Conservation (phyloP, 2,113 vertebrate species). For the Prinia subflava region DNA sequence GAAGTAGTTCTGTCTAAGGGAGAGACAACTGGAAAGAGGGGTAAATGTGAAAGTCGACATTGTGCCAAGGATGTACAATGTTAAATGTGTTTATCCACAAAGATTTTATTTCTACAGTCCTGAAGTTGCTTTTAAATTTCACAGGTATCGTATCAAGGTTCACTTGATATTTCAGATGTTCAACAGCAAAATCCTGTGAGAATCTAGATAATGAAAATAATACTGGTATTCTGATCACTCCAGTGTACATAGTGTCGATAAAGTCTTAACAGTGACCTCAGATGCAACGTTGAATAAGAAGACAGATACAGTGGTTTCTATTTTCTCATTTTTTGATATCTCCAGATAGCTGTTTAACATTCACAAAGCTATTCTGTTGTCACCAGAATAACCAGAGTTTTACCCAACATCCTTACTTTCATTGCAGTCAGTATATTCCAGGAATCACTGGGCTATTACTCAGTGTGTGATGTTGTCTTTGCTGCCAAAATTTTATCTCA, state of each 20-base stretch:
- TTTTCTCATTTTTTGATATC: neutral
- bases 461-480: conserved; percentile 43
- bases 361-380: neutral
- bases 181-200: neutral
- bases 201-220: neutral
- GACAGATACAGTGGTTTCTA: neutral
- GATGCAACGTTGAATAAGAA: neutral
- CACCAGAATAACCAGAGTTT: neutral
- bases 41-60: neutral
- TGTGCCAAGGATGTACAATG: neutral
- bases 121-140: neutral
- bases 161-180: neutral
- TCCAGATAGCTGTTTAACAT: neutral
- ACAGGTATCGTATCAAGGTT: neutral
- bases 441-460: conserved; percentile 52
- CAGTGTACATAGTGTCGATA: neutral
- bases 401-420: neutral
- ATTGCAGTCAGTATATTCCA: conserved; percentile 25
- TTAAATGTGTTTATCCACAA: neutral
- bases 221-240: neutral
- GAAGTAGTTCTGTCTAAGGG: neutral
- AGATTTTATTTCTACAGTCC: neutral
- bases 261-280: neutral
- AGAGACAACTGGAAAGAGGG: neutral
- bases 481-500: conserved; percentile 54